Evolutionary conservation across 2,113 vertebrate species (phyloP).

Genomic region (Malaclemys terrapin): DNA sequence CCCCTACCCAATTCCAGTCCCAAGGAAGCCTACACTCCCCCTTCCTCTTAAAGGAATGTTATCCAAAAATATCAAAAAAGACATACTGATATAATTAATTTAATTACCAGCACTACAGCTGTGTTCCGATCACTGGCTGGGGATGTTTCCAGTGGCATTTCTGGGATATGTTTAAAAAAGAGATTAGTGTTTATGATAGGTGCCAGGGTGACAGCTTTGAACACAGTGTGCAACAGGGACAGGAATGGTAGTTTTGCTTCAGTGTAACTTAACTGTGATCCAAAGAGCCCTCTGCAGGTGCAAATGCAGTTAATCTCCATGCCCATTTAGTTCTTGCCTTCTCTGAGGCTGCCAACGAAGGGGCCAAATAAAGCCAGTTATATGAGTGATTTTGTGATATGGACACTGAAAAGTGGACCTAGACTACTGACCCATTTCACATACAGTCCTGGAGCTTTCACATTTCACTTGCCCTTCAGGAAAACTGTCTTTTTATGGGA

Average conservation of each 20-base stretch:
- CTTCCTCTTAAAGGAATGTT: background rate
- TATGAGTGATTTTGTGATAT: background rate
- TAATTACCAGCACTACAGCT: background rate
- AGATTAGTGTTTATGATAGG: background rate
- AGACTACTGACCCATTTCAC: rapidly evolving
- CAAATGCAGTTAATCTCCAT: background rate
- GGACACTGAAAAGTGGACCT: background rate
- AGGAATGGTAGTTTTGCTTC: background rate
- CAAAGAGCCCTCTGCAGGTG: background rate
- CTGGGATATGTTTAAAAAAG: background rate
- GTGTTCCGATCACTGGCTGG: background rate
- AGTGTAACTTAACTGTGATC: background rate
- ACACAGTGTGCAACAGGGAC: background rate
- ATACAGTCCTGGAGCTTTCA: rapidly evolving
- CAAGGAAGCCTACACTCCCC: background rate
- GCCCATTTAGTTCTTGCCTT: rapidly evolving
- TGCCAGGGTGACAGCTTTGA: background rate
- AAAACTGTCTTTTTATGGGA: background rate
- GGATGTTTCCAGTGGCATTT: background rate
- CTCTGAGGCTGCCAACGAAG: background rate
- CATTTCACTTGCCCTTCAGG: background rate
- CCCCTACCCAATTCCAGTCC: background rate
- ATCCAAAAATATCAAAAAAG: background rate
- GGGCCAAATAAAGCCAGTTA: background rate
- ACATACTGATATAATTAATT: rapidly evolving